Conservation (phyloP, 2,888 invertebrate species). For the Cremastobaeus sp. region DNA sequence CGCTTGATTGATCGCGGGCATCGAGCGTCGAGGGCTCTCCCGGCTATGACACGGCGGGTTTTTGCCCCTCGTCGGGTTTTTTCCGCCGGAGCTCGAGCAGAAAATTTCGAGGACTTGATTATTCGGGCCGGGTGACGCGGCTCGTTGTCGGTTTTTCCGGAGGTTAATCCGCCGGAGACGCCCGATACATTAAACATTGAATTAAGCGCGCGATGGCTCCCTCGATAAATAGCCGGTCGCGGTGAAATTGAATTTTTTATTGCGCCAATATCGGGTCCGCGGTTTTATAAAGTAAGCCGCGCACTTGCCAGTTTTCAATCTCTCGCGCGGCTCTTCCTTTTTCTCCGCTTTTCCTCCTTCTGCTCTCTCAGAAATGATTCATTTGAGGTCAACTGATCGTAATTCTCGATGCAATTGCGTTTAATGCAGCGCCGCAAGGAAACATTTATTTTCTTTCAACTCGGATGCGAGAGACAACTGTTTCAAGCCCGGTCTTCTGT, state of each 20-base stretch:
- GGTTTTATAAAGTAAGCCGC: constrained; percentile 49
- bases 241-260: constrained; percentile 57
- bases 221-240: constrained; percentile 44
- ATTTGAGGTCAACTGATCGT: constrained; percentile 55
- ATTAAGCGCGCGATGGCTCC: constrained; percentile 45
- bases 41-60: constrained; percentile 18
- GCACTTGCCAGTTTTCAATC: constrained; percentile 49
- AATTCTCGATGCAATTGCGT: constrained; percentile 55
- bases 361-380: constrained; percentile 50
- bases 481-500: constrained; percentile 36
- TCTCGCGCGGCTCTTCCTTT: constrained; percentile 1
- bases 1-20: constrained; percentile 36
- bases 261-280: constrained; percentile 41
- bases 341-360: constrained; percentile 16
- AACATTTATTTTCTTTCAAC: constrained; percentile 49
- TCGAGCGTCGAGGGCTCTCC: constrained; percentile 21
- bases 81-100: constrained; percentile 4
- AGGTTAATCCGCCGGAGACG: constrained; percentile 31
- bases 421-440: constrained; percentile 41
- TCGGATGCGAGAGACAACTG: constrained; percentile 36
- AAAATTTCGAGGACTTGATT: constrained; percentile 46
- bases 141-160: constrained; percentile 35
- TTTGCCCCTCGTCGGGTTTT: not conserved
- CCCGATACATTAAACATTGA: constrained; percentile 52
- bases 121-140: constrained; percentile 30